A percentile compares a stretch with the other conserved stretches of the same genome.
Conservation (phyloP, 2,888 invertebrate species). For the Melipona bicolor region DNA sequence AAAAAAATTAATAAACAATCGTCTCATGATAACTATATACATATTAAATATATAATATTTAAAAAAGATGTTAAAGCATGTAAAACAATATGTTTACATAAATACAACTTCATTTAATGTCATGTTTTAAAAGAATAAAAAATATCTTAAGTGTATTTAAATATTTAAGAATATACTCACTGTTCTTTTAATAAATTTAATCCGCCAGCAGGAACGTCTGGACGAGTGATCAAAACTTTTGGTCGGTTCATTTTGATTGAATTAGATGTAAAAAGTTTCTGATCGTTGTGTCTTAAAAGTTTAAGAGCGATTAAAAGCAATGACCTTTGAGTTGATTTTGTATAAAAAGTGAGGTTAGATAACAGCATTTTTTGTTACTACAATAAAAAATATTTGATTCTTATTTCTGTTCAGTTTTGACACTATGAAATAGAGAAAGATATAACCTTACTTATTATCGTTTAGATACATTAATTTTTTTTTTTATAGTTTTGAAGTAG, state of each 20-base stretch:
- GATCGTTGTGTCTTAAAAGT: background rate
- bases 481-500: background rate
- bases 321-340: slow-evolving; percentile 7
- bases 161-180: slow-evolving; percentile 84
- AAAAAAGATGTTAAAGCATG: background rate
- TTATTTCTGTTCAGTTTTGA: background rate
- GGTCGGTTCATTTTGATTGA: slow-evolving; percentile 79
- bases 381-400: background rate
- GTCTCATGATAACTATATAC: background rate
- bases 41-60: background rate
- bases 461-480: background rate
- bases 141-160: background rate
- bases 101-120: background rate
- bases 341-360: slow-evolving; percentile 8
- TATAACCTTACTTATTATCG: slow-evolving; percentile 34
- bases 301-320: background rate
- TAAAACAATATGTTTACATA: background rate
- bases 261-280: slow-evolving; percentile 22
- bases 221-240: slow-evolving; percentile 90
- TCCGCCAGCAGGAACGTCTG: slow-evolving; percentile 88
- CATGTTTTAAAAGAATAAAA: background rate
- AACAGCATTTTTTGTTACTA: slow-evolving; percentile 5
- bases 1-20: background rate
- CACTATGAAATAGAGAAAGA: background rate
- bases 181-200: slow-evolving; percentile 87